A percentile compares a stretch with the other conserved stretches of the same genome.
Conservation (phyloP, 2,113 vertebrate genomes). For the Egretta garzetta region DNA sequence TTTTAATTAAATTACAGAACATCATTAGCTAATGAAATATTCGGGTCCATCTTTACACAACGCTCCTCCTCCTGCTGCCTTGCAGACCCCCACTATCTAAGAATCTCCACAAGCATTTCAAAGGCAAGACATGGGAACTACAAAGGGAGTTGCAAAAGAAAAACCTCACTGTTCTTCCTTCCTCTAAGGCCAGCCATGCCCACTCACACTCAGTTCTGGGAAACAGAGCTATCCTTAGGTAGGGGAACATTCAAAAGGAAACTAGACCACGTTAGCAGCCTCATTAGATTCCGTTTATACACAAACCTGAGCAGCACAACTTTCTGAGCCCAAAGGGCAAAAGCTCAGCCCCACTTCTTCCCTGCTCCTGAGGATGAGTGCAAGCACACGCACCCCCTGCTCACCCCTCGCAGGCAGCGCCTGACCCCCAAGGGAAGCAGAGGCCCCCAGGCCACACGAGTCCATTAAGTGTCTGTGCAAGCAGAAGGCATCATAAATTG, state of each 20-base stretch:
- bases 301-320: neutral
- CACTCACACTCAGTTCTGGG: neutral
- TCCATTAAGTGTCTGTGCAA: neutral
- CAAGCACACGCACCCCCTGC: accelerated
- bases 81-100: accelerated
- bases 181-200: neutral
- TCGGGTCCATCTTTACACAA: neutral
- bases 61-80: neutral
- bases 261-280: accelerated
- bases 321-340: neutral
- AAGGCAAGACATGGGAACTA: neutral
- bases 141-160: neutral
- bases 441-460: neutral
- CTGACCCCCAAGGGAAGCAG: neutral
- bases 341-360: neutral
- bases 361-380: neutral
- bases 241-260: neutral
- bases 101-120: neutral
- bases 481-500: neutral
- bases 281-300: neutral
- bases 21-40: constrained; percentile 25
- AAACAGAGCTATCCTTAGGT: neutral
- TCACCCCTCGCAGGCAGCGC: accelerated
- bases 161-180: neutral
- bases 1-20: constrained; percentile 15